Percentiles rank a stretch among this genome's conserved stretches.
These are phyloP conservation scores for Onychomys torridus DNA, from an alignment of 2,797 vertebrate genomes.

Conservation along the genomic window DNA sequence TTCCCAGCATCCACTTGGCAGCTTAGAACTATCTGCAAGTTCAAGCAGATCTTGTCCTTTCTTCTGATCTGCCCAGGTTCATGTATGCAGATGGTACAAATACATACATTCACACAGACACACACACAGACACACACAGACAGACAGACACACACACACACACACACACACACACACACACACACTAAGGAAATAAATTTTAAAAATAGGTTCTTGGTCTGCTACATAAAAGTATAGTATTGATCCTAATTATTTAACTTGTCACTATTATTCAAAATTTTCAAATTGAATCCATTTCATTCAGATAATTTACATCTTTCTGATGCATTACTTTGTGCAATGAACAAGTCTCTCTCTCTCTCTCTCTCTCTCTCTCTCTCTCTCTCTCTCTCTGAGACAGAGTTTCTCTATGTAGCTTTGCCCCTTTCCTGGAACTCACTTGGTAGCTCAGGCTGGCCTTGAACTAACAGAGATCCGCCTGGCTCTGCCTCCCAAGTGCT, in stretches of 20 bases:
- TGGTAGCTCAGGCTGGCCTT: no score
- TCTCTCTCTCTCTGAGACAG: no score
- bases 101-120: neutral
- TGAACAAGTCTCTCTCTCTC: no score
- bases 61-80: neutral
- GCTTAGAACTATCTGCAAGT: neutral
- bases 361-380: no score
- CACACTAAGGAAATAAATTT: neutral
- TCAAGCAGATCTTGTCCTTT: neutral
- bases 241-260: constrained; percentile 21
- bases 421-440: no score
- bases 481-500: no score
- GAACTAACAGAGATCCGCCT: no score
- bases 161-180: neutral
- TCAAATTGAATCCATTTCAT: constrained; percentile 7
- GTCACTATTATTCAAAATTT: constrained; percentile 13
- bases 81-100: neutral
- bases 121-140: neutral
- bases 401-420: no score
- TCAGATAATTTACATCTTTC: neutral
- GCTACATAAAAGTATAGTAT: neutral
- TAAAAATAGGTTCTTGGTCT: neutral
- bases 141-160: neutral
- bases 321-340: neutral
- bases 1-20: neutral